These are phyloP conservation scores for Acanthopleura granulata DNA, from an alignment of 2,888 invertebrate species.

Conservation along the genomic window DNA sequence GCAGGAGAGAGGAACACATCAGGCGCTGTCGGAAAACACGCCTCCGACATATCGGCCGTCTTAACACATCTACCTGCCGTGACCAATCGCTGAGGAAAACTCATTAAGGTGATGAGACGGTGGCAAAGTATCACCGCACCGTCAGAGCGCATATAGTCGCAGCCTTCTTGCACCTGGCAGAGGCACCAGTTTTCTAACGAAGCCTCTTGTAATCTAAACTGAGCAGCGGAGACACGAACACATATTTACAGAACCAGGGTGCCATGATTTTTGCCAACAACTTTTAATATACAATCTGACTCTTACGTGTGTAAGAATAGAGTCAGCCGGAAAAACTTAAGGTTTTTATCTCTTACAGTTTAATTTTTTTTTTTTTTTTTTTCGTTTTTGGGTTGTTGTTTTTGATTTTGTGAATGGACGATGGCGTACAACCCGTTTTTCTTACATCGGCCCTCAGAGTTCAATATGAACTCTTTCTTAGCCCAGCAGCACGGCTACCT, in stretches of 20 bases:
- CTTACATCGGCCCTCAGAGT: constrained; percentile 4
- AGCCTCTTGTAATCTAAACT: background rate
- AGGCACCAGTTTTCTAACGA: background rate
- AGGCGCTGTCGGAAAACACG: background rate
- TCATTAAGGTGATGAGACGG: constrained; percentile 5
- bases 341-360: background rate
- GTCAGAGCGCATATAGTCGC: background rate
- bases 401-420: background rate
- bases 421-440: constrained; percentile 21
- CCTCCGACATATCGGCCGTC: background rate
- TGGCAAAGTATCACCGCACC: background rate
- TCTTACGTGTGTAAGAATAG: background rate
- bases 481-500: background rate
- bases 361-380: background rate
- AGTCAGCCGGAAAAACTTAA: too few species aligned
- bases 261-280: too few species aligned
- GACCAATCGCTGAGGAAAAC: background rate
- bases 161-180: background rate
- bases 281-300: background rate
- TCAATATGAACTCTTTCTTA: constrained; percentile 13
- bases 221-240: too few species aligned
- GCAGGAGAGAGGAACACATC: too few species aligned
- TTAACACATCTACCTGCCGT: background rate
- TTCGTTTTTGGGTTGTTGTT: background rate
- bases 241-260: too few species aligned